Percentiles rank a stretch among this genome's conserved stretches.
Evolutionary conservation across 2,113 vertebrate species (phyloP).

Genomic region (Microcebus lehilahytsara): DNA sequence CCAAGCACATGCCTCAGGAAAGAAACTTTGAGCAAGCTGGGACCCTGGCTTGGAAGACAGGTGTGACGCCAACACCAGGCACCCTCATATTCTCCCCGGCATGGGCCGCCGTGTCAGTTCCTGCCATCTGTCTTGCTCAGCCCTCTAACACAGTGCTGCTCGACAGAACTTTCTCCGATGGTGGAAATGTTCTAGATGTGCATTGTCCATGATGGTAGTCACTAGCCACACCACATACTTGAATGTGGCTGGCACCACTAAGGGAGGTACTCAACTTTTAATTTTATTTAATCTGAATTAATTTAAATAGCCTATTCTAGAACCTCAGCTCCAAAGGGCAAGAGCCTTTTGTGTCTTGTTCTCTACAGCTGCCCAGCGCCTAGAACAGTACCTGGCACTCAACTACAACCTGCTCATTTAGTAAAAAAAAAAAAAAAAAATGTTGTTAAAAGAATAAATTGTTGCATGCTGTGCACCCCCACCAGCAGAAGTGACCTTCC

Average conservation of each 20-base stretch:
- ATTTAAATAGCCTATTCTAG: neutral
- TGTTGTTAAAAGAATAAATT: accelerated
- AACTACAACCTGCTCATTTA: accelerated
- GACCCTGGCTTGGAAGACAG: too few species aligned
- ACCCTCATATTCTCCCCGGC: accelerated
- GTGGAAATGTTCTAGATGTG: accelerated
- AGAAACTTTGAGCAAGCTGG: neutral
- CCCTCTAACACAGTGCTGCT: neutral
- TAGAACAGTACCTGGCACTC: neutral
- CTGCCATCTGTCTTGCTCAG: accelerated
- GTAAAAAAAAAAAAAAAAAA: neutral
- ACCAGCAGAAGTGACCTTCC: neutral
- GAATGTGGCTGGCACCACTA: neutral
- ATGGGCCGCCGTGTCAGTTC: accelerated
- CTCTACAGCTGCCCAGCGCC: neutral
- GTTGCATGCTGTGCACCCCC: neutral
- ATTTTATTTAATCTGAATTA: neutral
- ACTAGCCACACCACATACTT: neutral
- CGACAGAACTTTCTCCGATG: accelerated
- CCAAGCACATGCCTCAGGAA: neutral
- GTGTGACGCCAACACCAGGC: neutral
- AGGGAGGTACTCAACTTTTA: neutral
- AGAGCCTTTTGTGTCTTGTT: neutral
- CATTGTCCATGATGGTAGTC: neutral
- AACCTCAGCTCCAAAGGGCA: neutral